Conservation (phyloP, 2,888 invertebrate species). For the Ceratothoa steindachneri region DNA sequence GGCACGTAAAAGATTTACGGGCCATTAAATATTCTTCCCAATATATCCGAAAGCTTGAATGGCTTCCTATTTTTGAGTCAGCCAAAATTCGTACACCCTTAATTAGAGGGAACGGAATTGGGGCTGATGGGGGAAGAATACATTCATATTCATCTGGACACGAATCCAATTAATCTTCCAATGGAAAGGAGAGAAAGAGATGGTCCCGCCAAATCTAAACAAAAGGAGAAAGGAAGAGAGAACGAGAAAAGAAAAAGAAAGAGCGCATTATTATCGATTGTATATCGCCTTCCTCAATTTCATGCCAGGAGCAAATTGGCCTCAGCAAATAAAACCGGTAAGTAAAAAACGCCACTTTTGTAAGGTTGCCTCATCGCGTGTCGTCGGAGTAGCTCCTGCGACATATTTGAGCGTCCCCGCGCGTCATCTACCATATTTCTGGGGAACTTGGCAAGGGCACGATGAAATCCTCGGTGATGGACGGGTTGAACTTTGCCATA, state of each 20-base stretch:
- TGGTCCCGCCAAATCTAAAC: neutral
- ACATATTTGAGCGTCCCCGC: too few relatives aligned
- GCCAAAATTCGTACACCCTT: neutral
- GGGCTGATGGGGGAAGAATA: neutral
- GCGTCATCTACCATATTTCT: too few relatives aligned
- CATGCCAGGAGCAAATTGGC: too few relatives aligned
- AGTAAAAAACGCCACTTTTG: too few relatives aligned
- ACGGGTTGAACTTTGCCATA: too few relatives aligned
- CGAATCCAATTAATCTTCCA: neutral
- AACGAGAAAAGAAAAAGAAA: constrained; percentile 34
- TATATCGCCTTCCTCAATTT: too few relatives aligned
- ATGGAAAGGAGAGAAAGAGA: neutral
- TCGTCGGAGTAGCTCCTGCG: too few relatives aligned
- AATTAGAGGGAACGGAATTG: neutral
- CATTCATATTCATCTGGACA: neutral
- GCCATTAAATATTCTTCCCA: neutral
- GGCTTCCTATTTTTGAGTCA: neutral
- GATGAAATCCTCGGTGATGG: too few relatives aligned
- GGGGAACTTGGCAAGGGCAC: too few relatives aligned
- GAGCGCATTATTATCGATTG: too few relatives aligned
- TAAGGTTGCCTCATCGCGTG: too few relatives aligned
- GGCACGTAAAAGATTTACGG: neutral
- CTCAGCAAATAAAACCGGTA: too few relatives aligned
- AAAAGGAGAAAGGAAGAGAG: constrained; percentile 28
- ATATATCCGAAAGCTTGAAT: neutral